Base-by-base conservation (phyloP, 1,140 invertebrate genomes). In the Thalassaphorura encarpata region DNA sequence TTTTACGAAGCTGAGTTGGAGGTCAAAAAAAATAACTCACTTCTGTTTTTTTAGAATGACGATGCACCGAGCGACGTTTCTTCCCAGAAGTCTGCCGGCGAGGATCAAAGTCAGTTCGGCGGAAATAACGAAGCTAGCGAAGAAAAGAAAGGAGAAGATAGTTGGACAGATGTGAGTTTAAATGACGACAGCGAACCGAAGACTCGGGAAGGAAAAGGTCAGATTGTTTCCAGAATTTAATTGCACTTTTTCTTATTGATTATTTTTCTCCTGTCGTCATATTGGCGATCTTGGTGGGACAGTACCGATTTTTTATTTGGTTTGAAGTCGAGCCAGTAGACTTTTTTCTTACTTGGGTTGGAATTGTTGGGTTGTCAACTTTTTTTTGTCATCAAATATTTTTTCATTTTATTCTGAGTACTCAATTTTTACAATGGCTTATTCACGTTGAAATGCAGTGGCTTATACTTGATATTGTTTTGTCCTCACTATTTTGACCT, bases 151-250 rank as follows among this genome's bases (percentile, higher is more conserved):
- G 65, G 63, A 39, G 87, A 91, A 66, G 87, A 89, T 66, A 87
- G 85, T 54, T 92, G 87, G 87, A 90, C 87, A 16, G 88, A 91
- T 67, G 88, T 92, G 29, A 92, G 90, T 72, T 72, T 92, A 28
- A 90, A 92, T 67, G 87, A 89, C 67, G 85, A 88, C 49, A 80
- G 80, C 40, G 64, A 66, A 52, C 51, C 28, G 54, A 58, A 24
- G 50, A 81, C 82, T 69, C 66, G 77, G 33, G 79, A 80, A 64
- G 81, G 83, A 68, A 82, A 83, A 71, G 70, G 74, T 52, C 69
- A 77, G 60, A 80, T 79, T 63, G 73, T 79, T n/a, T n/a, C 21
- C 76, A 79, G 57, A 79, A 80, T 61, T 75, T 75, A 52, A 63
- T 69, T 21, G 75, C 59, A 72, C 74, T 73, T 66, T 67, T 65